These are phyloP conservation scores for Hylyphantes graminicola DNA, from an alignment of 1,140 invertebrate genomes.

Conservation along the genomic window DNA sequence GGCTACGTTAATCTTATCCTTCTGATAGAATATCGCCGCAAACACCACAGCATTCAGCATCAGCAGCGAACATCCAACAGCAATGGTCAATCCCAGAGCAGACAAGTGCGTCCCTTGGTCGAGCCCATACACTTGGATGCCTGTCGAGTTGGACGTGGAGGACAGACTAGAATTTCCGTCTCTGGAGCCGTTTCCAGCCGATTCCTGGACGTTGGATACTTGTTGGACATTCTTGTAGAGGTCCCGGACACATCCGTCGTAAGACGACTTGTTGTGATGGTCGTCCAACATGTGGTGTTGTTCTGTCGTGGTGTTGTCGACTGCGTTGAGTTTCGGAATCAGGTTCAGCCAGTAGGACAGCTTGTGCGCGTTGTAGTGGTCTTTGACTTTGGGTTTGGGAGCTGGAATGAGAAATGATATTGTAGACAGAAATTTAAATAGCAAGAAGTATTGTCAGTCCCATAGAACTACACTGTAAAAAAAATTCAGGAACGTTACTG, in stretches of 20 bases:
- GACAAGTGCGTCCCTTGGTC: conserved; percentile 81
- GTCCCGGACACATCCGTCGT: conserved; percentile 59
- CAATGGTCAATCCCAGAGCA: conserved; percentile 89
- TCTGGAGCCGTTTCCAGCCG: not conserved
- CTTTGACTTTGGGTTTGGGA: conserved; percentile 77
- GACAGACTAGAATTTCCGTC: not conserved
- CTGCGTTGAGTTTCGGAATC: conserved; percentile 84
- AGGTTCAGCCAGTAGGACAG: conserved; percentile 91
- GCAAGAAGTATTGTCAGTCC: no score
- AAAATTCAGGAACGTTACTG: no score
- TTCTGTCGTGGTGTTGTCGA: conserved; percentile 17
- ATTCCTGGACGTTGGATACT: not conserved
- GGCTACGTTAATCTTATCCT: conserved; percentile 74
- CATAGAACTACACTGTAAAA: no score
- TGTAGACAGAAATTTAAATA: not conserved
- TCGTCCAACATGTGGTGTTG: conserved; percentile 53
- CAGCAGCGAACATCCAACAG: conserved; percentile 88
- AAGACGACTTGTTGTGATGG: conserved; percentile 55
- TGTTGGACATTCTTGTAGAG: conserved; percentile 25
- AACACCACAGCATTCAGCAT: conserved; percentile 93
- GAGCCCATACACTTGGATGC: conserved; percentile 55
- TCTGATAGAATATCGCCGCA: conserved; percentile 90
- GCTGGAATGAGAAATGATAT: conserved; percentile 70
- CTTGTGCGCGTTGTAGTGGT: conserved; percentile 89
- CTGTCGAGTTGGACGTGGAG: not conserved